Percentiles rank a stretch among this genome's conserved stretches.
These are phyloP conservation scores for Eutrigla gurnardus DNA, from an alignment of 2,797 vertebrate genomes.

Conservation along the genomic window DNA sequence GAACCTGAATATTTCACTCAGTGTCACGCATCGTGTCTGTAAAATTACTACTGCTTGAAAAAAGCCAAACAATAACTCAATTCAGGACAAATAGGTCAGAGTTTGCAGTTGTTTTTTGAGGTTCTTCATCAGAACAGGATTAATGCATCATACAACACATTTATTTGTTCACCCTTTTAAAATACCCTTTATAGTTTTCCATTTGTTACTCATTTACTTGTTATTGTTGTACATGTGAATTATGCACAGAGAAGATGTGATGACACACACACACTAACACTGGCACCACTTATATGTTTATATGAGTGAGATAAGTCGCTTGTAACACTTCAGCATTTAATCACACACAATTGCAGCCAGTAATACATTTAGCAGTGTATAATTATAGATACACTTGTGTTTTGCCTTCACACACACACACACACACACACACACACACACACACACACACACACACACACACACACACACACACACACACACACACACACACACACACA, in stretches of 20 bases:
- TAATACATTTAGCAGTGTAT: conserved; percentile 29
- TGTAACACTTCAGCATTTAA: conserved; percentile 30
- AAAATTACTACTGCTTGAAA: neutral
- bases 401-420: conserved; percentile 7
- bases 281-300: conserved; percentile 13
- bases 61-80: neutral
- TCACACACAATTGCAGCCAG: conserved; percentile 24
- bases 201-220: neutral
- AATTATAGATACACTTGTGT: conserved; percentile 35
- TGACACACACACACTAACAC: neutral
- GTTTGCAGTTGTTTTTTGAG: neutral
- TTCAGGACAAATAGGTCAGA: neutral
- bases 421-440: conserved; percentile 2
- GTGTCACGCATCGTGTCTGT: too few species aligned
- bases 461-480: conserved; percentile 17
- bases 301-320: conserved; percentile 24
- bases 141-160: neutral
- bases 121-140: neutral
- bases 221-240: neutral
- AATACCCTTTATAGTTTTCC: neutral
- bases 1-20: too few species aligned
- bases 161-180: neutral
- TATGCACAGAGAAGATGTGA: neutral
- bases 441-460: neutral
- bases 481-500: conserved; percentile 26